Evolutionary conservation across 2,888 invertebrate species (phyloP).

Genomic region (Scotopteryx bipunctaria): DNA sequence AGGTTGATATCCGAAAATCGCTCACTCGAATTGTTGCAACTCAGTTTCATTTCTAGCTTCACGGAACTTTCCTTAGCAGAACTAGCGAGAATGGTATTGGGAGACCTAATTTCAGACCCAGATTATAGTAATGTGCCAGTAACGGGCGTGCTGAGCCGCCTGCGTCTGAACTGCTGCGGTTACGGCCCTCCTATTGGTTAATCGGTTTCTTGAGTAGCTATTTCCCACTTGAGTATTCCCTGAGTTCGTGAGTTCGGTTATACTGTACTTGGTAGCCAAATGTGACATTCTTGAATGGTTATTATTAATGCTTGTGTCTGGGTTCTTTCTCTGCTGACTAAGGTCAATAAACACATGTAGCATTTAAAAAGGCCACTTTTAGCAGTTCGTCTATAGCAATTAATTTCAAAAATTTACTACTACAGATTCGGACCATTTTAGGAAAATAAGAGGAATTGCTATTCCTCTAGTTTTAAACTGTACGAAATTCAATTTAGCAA

Average conservation of each 20-base stretch:
- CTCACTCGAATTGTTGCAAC: too few relatives aligned
- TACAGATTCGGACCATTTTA: too few relatives aligned
- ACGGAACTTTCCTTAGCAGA: background rate
- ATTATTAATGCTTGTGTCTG: too few relatives aligned
- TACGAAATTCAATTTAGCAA: too few relatives aligned
- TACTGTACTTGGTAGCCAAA: constrained; percentile 13
- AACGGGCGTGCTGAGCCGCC: constrained; percentile 18
- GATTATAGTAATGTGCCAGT: constrained; percentile 45
- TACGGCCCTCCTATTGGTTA: constrained; percentile 23
- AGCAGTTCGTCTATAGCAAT: too few relatives aligned
- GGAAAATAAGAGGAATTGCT: too few relatives aligned
- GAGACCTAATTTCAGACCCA: constrained; percentile 48
- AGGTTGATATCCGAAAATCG: too few relatives aligned
- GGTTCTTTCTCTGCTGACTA: too few relatives aligned
- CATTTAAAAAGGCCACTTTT: too few relatives aligned
- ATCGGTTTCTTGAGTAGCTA: constrained; percentile 22
- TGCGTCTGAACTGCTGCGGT: constrained; percentile 20
- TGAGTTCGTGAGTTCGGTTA: constrained; percentile 7
- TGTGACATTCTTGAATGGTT: background rate
- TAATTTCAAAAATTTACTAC: too few relatives aligned
- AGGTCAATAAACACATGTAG: too few relatives aligned
- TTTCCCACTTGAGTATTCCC: background rate
- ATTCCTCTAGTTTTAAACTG: too few relatives aligned
- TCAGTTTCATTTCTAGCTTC: constrained; percentile 6
- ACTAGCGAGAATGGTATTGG: constrained; percentile 38